Evolutionary conservation across 2,797 vertebrate species (phyloP).

Genomic region (Scarus forsteni): DNA sequence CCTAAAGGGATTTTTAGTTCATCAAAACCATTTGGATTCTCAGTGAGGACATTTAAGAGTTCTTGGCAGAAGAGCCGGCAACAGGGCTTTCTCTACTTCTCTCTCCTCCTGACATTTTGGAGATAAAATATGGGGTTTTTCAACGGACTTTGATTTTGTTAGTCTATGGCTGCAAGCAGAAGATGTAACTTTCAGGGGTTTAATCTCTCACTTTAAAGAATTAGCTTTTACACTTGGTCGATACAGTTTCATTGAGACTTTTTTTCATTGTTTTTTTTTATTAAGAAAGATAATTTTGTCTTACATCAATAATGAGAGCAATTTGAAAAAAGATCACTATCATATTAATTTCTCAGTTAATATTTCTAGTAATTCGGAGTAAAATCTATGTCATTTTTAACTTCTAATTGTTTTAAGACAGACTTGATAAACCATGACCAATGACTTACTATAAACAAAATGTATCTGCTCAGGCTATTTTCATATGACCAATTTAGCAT

Average conservation of each 20-base stretch:
- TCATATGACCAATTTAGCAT: too few species aligned
- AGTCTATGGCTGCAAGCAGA: not conserved
- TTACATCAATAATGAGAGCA: constrained; percentile 6
- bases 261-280: constrained; percentile 6
- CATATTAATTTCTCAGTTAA: not conserved
- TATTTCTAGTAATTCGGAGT: not conserved
- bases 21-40: constrained; percentile 3
- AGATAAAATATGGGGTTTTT: constrained; percentile 1
- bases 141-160: not conserved
- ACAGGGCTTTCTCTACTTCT: not conserved
- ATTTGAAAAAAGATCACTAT: not conserved
- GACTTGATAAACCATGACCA: too few species aligned
- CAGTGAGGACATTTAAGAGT: constrained; percentile 10
- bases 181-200: not conserved
- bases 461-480: too few species aligned
- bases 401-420: too few species aligned
- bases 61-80: not conserved
- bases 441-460: too few species aligned
- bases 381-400: not conserved
- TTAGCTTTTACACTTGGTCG: not conserved
- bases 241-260: not conserved
- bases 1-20: constrained; percentile 4
- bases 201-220: constrained; percentile 15
- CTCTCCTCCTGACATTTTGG: not conserved
- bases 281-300: not conserved